Conservation (phyloP, 2,797 vertebrate genomes). For the Phalanger gymnotis region DNA sequence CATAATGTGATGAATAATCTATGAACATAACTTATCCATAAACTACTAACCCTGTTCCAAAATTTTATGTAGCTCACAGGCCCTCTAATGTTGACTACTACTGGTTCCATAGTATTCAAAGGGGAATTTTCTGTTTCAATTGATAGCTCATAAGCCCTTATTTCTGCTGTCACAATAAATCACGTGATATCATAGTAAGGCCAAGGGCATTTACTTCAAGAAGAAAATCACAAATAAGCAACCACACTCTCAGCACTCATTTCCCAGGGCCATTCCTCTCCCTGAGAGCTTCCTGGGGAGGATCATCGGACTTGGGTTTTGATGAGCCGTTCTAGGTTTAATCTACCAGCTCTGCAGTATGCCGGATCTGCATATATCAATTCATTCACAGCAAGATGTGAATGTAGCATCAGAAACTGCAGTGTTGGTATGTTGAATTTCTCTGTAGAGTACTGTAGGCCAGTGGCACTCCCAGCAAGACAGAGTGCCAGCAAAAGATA, state of each 20-base stretch:
- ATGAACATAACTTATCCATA: slow-evolving; percentile 20
- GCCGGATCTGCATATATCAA: background rate
- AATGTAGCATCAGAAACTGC: background rate
- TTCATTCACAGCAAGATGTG: background rate
- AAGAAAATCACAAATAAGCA: background rate
- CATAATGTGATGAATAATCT: background rate
- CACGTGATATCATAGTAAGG: background rate
- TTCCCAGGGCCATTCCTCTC: background rate
- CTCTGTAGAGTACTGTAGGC: background rate
- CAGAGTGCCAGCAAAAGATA: background rate
- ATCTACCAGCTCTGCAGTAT: background rate
- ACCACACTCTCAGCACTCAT: background rate
- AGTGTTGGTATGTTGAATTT: background rate
- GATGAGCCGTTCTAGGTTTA: background rate
- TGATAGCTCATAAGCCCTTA: background rate
- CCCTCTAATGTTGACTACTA: background rate
- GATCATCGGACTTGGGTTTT: background rate
- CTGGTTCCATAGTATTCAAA: background rate
- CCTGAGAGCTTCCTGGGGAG: background rate
- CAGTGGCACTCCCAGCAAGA: background rate
- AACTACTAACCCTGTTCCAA: slow-evolving; percentile 3
- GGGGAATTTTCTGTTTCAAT: background rate
- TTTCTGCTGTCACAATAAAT: background rate
- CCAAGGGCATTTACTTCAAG: background rate
- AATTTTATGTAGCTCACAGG: background rate